Conservation (phyloP, 1,140 invertebrate genomes). For the Bombus pascuorum region DNA sequence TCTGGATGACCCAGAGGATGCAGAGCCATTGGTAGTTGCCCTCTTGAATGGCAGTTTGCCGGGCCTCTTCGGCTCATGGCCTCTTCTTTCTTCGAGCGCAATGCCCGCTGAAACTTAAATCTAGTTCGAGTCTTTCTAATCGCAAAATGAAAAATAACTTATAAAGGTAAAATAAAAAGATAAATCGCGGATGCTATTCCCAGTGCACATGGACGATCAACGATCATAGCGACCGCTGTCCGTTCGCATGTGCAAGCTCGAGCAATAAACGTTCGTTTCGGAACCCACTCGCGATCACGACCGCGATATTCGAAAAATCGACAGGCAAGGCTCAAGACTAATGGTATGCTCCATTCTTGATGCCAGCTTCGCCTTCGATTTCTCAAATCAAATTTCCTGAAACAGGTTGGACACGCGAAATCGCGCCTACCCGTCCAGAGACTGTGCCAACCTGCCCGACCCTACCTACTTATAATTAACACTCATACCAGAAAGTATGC, state of each 20-base stretch:
- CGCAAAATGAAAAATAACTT: not conserved
- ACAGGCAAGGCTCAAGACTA: too few species aligned
- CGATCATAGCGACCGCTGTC: not conserved
- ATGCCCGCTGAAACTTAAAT: not conserved
- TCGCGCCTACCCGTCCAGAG: not conserved
- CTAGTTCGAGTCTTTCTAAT: not conserved
- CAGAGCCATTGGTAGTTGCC: too few species aligned
- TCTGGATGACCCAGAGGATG: too few species aligned
- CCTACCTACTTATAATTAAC: not conserved
- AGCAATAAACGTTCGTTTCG: not conserved
- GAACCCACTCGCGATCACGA: not conserved
- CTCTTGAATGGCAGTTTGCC: too few species aligned
- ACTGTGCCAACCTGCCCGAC: not conserved
- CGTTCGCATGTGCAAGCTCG: not conserved
- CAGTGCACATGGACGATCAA: too few species aligned
- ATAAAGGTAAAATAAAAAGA: not conserved
- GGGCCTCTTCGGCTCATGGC: too few species aligned
- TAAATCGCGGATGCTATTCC: too few species aligned
- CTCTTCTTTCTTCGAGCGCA: too few species aligned
- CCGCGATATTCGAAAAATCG: not conserved
- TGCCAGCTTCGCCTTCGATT: not conserved
- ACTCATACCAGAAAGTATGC: not conserved
- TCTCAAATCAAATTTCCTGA: not conserved
- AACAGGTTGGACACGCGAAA: not conserved
- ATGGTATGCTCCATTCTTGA: not conserved